Conservation (phyloP, 2,113 vertebrate species). For the Bubo scandiacus region DNA sequence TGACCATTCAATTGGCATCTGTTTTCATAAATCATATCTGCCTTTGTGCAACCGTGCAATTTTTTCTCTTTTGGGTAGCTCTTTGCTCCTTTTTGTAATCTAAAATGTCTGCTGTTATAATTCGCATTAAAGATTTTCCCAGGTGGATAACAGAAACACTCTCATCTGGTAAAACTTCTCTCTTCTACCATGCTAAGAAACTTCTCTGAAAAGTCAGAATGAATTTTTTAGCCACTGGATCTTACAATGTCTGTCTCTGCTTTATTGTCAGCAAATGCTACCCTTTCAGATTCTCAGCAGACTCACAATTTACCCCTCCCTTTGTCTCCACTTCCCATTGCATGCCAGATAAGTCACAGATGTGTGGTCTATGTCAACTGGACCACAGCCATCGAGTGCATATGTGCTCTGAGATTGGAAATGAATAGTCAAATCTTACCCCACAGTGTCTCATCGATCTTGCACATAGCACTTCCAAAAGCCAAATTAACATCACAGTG, state of each 20-base stretch:
- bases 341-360: not conserved
- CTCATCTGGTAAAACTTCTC: not conserved
- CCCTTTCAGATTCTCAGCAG: not conserved
- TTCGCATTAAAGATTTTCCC: not conserved
- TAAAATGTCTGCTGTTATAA: not conserved
- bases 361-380: not conserved
- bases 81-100: not conserved
- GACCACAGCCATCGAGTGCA: rapidly evolving
- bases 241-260: not conserved
- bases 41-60: not conserved
- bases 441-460: rapidly evolving
- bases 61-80: not conserved
- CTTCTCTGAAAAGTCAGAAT: not conserved
- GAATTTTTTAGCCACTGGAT: not conserved
- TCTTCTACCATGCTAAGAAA: not conserved
- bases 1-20: not conserved
- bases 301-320: not conserved
- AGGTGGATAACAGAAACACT: not conserved
- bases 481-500: not conserved
- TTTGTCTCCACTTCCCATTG: not conserved
- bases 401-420: not conserved
- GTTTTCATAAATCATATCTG: not conserved
- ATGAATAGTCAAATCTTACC: not conserved
- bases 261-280: not conserved
- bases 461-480: not conserved